Percentiles rank a stretch among this genome's conserved stretches.
phyloP scores from a whole-genome alignment of 1,140 invertebrate genomes.

The Elymnias hypermnestra region DNA sequence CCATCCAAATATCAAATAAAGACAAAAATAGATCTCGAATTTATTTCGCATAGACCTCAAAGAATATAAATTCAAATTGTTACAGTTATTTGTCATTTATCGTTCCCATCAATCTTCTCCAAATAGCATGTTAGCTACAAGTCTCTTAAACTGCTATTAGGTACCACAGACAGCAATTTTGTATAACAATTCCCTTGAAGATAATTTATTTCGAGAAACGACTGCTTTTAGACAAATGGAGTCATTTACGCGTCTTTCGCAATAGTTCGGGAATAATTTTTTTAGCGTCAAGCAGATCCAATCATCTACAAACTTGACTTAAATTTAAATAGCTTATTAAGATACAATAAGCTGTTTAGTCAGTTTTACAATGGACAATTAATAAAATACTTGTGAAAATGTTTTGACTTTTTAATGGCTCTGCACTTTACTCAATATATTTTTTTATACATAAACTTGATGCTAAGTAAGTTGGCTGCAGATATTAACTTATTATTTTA shows the following conservation, averaged over 20 bases:
- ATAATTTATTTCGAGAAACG: slow-evolving; percentile 37
- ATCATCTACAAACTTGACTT: slow-evolving; percentile 12
- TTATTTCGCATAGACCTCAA: too few relatives aligned
- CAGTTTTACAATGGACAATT: too few relatives aligned
- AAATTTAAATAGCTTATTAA: background rate
- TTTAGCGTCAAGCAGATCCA: slow-evolving; percentile 19
- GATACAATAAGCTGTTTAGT: background rate
- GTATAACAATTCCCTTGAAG: slow-evolving; percentile 32
- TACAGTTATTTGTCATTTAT: background rate
- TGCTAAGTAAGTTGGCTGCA: too few relatives aligned
- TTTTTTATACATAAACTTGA: too few relatives aligned
- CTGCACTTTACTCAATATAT: too few relatives aligned
- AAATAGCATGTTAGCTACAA: slow-evolving; percentile 16
- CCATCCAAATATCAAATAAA: too few relatives aligned
- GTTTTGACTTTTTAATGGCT: too few relatives aligned
- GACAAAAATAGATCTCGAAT: too few relatives aligned
- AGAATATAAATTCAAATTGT: too few relatives aligned
- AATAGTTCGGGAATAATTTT: slow-evolving; percentile 18
- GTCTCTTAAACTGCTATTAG: slow-evolving; percentile 25
- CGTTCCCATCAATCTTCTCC: background rate
- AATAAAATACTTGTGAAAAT: too few relatives aligned
- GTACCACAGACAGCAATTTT: slow-evolving; percentile 22
- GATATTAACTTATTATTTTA: too few relatives aligned
- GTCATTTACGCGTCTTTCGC: slow-evolving; percentile 28
- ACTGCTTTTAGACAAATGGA: slow-evolving; percentile 34